phyloP scores from a whole-genome alignment of 1,140 invertebrate genomes.

The Druon quercuslanigerum region DNA sequence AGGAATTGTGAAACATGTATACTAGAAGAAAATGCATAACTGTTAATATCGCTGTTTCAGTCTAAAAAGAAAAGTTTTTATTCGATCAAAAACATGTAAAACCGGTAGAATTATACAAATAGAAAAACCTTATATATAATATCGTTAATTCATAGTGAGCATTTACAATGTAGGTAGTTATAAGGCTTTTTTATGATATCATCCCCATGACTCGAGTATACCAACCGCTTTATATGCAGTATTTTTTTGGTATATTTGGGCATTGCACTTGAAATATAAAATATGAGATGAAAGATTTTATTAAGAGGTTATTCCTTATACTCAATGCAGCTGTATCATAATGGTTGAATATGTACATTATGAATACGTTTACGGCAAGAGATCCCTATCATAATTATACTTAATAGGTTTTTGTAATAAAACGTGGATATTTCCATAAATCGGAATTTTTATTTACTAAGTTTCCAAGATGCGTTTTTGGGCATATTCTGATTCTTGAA shows the following conservation, averaged over 20 bases:
- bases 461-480: too few species aligned
- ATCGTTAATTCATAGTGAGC: not conserved
- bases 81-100: constrained; percentile 39
- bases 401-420: constrained; percentile 61
- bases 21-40: constrained; percentile 36
- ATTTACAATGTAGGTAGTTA: not conserved
- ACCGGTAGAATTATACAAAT: not conserved
- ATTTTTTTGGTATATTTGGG: not conserved
- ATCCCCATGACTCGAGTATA: constrained; percentile 28
- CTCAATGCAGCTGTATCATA: constrained; percentile 58
- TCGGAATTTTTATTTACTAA: not conserved
- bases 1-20: constrained; percentile 35
- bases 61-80: constrained; percentile 37
- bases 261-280: constrained; percentile 45
- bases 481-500: too few species aligned
- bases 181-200: not conserved
- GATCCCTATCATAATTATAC: constrained; percentile 55
- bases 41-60: constrained; percentile 48
- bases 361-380: constrained; percentile 49
- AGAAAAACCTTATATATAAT: not conserved
- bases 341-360: constrained; percentile 50
- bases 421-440: constrained; percentile 53
- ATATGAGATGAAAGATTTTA: constrained; percentile 11
- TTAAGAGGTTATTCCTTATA: constrained; percentile 30
- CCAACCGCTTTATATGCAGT: constrained; percentile 41